Conservation (phyloP, 2,113 vertebrate species). For the Myiagra hebetior region DNA sequence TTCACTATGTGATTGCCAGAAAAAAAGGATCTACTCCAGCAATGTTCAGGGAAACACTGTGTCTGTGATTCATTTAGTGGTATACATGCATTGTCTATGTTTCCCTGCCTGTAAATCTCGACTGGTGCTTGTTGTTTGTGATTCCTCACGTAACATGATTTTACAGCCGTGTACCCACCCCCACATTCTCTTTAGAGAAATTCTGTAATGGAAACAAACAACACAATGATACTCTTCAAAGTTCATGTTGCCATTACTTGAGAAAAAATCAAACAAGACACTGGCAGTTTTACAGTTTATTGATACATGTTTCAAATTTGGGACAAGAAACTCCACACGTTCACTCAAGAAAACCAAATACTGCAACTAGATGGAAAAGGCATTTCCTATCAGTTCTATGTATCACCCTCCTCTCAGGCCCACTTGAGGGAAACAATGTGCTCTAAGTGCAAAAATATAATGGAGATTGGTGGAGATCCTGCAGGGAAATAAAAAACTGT, state of each 20-base stretch:
- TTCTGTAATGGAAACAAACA: conserved; percentile 10
- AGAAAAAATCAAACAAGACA: not conserved
- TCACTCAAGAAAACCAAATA: not conserved
- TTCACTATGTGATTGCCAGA: not conserved
- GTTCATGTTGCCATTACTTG: conserved; percentile 9
- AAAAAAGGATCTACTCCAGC: not conserved
- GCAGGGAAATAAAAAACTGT: conserved; percentile 4
- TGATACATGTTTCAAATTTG: not conserved
- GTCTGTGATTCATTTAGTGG: not conserved
- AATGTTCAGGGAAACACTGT: not conserved
- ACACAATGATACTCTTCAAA: not conserved
- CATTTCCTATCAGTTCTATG: not conserved
- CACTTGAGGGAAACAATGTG: not conserved
- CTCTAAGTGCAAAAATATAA: not conserved
- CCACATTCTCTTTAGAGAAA: not conserved
- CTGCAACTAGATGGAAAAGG: not conserved
- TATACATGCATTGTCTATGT: not conserved
- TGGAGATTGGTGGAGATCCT: not conserved
- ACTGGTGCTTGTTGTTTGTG: not conserved
- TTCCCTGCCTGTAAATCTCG: not conserved
- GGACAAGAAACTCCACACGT: not conserved
- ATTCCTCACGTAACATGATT: not conserved
- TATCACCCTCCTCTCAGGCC: not conserved
- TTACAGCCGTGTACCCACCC: not conserved
- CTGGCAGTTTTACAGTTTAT: not conserved